These are phyloP conservation scores for Pagrus major DNA, from an alignment of 2,113 vertebrate species.

Conservation along the genomic window DNA sequence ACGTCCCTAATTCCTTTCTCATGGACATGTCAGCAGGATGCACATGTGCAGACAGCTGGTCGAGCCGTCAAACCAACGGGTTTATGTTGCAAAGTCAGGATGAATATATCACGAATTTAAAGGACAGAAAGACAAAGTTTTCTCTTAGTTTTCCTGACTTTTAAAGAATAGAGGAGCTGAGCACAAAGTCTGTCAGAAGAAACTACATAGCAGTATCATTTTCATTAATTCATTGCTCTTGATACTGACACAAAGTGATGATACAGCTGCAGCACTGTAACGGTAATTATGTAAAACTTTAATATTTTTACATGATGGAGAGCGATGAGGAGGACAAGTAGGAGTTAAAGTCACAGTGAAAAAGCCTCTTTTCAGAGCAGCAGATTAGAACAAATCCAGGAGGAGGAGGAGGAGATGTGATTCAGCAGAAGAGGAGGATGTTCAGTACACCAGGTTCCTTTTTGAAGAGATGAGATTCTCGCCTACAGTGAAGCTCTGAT, in stretches of 20 bases:
- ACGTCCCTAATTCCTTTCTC: background rate
- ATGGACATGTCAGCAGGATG: background rate
- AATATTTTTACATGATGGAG: background rate
- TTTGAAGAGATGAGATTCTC: slow-evolving; percentile 2
- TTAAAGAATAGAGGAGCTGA: background rate
- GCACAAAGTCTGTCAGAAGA: background rate
- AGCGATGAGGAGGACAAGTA: background rate
- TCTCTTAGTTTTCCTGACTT: background rate
- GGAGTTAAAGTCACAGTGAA: background rate
- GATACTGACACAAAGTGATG: background rate
- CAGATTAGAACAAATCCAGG: slow-evolving; percentile 30
- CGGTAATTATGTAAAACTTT: no score
- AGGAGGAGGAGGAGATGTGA: slow-evolving; percentile 29
- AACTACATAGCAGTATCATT: background rate
- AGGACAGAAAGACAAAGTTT: background rate
- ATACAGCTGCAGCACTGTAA: background rate
- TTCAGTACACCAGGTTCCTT: background rate
- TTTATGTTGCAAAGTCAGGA: background rate
- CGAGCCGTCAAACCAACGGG: background rate
- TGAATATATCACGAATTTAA: background rate
- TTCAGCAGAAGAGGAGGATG: slow-evolving; percentile 22
- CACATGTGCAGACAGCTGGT: background rate
- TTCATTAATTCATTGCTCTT: background rate
- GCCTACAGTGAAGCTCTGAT: background rate
- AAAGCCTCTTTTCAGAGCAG: slow-evolving; percentile 2